Evolutionary conservation across 2,113 vertebrate species (phyloP).

Genomic region (Brachionichthys hirsutus): DNA sequence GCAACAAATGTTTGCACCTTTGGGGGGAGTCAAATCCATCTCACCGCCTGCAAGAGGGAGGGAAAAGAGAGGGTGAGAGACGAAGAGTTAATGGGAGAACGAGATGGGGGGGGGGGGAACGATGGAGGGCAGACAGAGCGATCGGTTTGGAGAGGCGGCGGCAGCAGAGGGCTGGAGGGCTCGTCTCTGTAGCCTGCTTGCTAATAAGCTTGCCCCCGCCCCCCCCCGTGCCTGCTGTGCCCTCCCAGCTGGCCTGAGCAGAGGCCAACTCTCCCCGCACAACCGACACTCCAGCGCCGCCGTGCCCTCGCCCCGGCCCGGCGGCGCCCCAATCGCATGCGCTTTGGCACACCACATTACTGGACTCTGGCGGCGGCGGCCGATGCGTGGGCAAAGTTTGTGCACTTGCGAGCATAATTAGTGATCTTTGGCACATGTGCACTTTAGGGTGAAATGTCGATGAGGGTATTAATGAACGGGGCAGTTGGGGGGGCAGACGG

Average conservation of each 20-base stretch:
- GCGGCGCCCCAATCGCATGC: constrained; percentile 60
- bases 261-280: too few species aligned
- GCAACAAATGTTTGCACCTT: constrained; percentile 29
- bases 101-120: constrained; percentile 5
- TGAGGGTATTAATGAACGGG: too few species aligned
- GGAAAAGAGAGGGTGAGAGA: constrained; percentile 1
- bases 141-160: constrained; percentile 22
- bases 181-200: constrained; percentile 57
- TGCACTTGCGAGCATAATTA: constrained; percentile 53
- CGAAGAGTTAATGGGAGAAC: neutral
- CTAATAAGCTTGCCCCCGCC: constrained; percentile 59
- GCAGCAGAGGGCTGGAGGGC: constrained; percentile 20
- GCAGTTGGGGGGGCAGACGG: too few species aligned
- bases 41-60: constrained; percentile 26
- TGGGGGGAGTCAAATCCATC: constrained; percentile 16
- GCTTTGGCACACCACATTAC: constrained; percentile 30
- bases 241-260: constrained; percentile 56
- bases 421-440: constrained; percentile 35
- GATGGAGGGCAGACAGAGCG: too few species aligned
- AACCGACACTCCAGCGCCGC: neutral
- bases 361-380: constrained; percentile 45
- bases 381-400: constrained; percentile 58
- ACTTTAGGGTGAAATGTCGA: too few species aligned
- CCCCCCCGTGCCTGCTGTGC: constrained; percentile 51
- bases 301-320: constrained; percentile 52